Percentiles rank a stretch among this genome's conserved stretches.
These are phyloP conservation scores for Nycticorax nycticorax DNA, from an alignment of 2,113 vertebrate genomes.

Conservation along the genomic window DNA sequence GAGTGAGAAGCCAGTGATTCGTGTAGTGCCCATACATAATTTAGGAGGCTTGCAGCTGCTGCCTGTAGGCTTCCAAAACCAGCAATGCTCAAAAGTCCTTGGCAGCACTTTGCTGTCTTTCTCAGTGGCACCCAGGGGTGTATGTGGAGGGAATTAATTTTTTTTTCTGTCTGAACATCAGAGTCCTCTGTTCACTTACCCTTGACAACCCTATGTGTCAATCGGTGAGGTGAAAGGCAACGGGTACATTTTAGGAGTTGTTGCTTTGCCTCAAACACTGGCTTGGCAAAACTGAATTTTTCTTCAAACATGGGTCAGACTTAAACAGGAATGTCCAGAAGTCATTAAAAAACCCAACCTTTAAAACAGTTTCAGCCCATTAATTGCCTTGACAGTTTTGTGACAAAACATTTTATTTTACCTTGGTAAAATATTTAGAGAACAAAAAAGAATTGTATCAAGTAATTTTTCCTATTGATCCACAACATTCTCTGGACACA, in stretches of 20 bases:
- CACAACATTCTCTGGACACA: background rate
- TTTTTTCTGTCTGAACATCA: background rate
- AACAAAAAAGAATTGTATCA: background rate
- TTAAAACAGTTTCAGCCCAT: background rate
- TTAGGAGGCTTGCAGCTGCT: constrained; percentile 24
- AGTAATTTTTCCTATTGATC: background rate
- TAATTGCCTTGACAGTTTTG: background rate
- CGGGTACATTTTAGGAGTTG: background rate
- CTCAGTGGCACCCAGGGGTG: background rate
- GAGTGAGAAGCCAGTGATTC: background rate
- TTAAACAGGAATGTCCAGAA: background rate
- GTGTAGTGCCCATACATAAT: background rate
- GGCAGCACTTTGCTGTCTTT: background rate
- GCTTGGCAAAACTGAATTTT: background rate
- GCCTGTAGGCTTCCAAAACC: background rate
- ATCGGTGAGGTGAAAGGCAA: background rate
- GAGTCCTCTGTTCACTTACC: background rate
- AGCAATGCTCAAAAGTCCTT: background rate
- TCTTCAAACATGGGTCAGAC: background rate
- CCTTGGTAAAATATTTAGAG: background rate
- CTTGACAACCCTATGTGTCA: background rate
- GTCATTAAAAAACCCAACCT: fast-evolving
- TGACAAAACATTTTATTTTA: background rate
- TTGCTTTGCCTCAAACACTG: background rate
- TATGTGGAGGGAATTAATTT: background rate